Conservation (phyloP, 2,113 vertebrate genomes). For the Chaenocephalus aceratus region DNA sequence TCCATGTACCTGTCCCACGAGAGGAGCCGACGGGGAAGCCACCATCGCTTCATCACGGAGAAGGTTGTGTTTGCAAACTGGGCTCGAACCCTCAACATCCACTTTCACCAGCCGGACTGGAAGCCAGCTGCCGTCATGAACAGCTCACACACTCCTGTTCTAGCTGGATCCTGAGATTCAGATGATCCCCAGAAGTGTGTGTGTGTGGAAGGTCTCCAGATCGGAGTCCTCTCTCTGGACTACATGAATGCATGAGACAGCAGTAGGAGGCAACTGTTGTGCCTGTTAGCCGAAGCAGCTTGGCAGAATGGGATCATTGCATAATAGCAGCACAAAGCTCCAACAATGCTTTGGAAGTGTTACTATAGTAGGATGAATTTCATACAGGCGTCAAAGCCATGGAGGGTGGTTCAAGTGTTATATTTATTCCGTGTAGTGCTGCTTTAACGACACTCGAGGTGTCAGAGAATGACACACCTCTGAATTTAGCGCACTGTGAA, state of each 20-base stretch:
- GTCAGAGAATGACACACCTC: slow-evolving; percentile 7
- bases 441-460: slow-evolving; percentile 34
- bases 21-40: slow-evolving; percentile 89
- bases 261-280: slow-evolving; percentile 25
- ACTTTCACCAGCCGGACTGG: slow-evolving; percentile 94
- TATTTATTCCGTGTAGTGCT: background rate
- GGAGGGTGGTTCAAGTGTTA: slow-evolving; percentile 19
- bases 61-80: slow-evolving; percentile 93
- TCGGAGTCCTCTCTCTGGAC: background rate
- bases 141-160: slow-evolving; percentile 10
- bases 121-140: slow-evolving; percentile 75
- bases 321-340: slow-evolving; percentile 42
- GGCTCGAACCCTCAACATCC: slow-evolving; percentile 90
- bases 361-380: slow-evolving; percentile 57
- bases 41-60: slow-evolving; percentile 95
- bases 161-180: slow-evolving; percentile 55
- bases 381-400: slow-evolving; percentile 44
- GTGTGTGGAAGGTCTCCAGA: slow-evolving; percentile 42
- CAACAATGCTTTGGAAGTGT: slow-evolving; percentile 48
- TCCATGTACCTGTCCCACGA: slow-evolving; percentile 95
- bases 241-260: slow-evolving; percentile 38
- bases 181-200: slow-evolving; percentile 1
- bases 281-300: slow-evolving; percentile 49
- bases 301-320: slow-evolving; percentile 52
- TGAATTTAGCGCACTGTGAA: slow-evolving; percentile 2